Evolutionary conservation across 2,888 invertebrate genomes (phyloP), one percentile per base, ranked within the genome.

Genomic region (Hyles lineata): DNA sequence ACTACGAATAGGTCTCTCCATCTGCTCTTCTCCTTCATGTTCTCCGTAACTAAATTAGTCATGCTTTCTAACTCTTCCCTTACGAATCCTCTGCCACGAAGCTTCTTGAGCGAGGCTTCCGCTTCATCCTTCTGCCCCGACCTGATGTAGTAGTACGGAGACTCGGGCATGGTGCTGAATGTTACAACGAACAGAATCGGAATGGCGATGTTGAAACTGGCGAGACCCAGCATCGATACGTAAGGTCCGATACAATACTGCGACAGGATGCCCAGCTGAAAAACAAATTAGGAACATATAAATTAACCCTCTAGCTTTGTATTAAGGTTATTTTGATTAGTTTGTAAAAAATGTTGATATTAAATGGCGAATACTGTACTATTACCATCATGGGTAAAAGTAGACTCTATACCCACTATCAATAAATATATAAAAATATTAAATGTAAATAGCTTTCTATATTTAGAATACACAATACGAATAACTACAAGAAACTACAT

Each of bases 151-250:
- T 93, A 96, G 80, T 96, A 95, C 0, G 97, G 97, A 2, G 96
- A 96, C 84, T 97, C 97, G 0, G 96, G 96, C 93, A 96, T 95
- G 59, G 95, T 95, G 69, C 95, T 89, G 83, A 96, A 95, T 1
- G 95, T 92, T 1, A 95, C 84, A 19, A 96, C 91, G 80, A 96
- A 95, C 2, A 96, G 79, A 50, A 96, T 88, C 0, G 96, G 95
- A 72, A 96, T 90, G 0, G 95, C 86, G 60, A 96, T 91, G 71
- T 96, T 95, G 79, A 96, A 94, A 79, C 95, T 94, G 9, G 96
- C 95, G 35, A 96, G 89, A 0, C 89, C 91, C 75, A 95, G 85
- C 87, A 96, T 96, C 32, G 95, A 95, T 23, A 95, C 95, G 75
- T 94, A 95, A 0, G 96, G 95, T 1, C 96, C 96, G 76, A 96